phyloP scores from a whole-genome alignment of 2,113 vertebrate species.

The Lagenorhynchus albirostris region DNA sequence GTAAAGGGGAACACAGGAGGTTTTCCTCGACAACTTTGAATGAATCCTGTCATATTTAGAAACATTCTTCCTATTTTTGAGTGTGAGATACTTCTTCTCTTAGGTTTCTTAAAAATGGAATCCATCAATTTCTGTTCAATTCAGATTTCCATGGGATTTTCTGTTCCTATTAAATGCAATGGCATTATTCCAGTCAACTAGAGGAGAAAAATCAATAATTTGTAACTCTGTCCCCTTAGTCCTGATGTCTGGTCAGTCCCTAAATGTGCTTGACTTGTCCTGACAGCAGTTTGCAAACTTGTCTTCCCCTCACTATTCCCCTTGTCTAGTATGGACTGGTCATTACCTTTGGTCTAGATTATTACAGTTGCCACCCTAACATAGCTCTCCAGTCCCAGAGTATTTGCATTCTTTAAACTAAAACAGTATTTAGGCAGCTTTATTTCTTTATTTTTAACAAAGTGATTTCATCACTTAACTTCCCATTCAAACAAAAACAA shows the following conservation, averaged over 20 bases:
- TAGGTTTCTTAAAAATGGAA: not conserved
- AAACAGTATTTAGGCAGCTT: not conserved
- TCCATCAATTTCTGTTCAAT: not conserved
- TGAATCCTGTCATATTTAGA: not conserved
- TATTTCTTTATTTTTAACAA: not conserved
- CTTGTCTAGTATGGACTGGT: not conserved
- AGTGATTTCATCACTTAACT: not conserved
- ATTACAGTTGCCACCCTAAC: accelerated
- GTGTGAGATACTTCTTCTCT: not conserved
- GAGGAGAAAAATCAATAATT: not conserved
- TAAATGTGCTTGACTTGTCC: not conserved
- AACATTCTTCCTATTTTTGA: not conserved
- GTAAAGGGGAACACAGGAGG: not conserved
- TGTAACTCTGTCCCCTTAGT: not conserved
- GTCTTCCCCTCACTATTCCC: accelerated
- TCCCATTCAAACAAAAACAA: not conserved
- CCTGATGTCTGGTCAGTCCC: not conserved
- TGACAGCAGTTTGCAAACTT: not conserved
- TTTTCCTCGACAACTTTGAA: not conserved
- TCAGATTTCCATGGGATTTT: not conserved
- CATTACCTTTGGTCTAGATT: not conserved
- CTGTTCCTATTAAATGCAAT: not conserved
- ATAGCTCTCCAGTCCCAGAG: not conserved
- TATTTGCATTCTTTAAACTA: not conserved
- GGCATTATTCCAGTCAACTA: not conserved